Evolutionary conservation across 2,113 vertebrate genomes (phyloP).

Genomic region (Lycaon pictus): DNA sequence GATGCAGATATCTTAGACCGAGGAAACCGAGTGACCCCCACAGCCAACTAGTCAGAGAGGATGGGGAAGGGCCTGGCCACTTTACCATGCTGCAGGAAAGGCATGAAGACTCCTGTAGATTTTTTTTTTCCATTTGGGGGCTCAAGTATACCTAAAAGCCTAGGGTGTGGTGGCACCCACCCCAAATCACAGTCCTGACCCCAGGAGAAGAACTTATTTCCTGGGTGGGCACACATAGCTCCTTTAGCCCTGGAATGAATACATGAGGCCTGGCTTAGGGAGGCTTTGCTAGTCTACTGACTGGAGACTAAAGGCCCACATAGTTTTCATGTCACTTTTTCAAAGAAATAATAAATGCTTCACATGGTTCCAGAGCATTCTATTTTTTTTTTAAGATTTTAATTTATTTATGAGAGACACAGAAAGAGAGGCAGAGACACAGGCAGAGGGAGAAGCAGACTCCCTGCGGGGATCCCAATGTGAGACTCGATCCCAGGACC

Average conservation of each 20-base stretch:
- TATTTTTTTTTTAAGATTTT: no score
- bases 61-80: fast-evolving
- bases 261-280: neutral
- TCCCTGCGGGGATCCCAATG: no score
- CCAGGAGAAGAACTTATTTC: neutral
- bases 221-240: fast-evolving
- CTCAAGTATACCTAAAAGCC: neutral
- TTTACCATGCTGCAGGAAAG: neutral
- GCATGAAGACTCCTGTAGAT: neutral
- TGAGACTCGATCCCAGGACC: no score
- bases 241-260: neutral
- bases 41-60: neutral
- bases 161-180: no score
- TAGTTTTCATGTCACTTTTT: neutral
- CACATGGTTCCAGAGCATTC: neutral
- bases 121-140: neutral
- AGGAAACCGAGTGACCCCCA: neutral
- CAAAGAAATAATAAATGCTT: neutral
- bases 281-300: neutral
- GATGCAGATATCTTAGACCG: neutral
- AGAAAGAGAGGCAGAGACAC: no score
- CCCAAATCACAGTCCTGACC: neutral
- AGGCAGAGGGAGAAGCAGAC: no score
- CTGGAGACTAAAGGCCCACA: neutral
- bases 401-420: no score